phyloP scores from a whole-genome alignment of 2,113 vertebrate genomes.

The Festucalex cinctus region DNA sequence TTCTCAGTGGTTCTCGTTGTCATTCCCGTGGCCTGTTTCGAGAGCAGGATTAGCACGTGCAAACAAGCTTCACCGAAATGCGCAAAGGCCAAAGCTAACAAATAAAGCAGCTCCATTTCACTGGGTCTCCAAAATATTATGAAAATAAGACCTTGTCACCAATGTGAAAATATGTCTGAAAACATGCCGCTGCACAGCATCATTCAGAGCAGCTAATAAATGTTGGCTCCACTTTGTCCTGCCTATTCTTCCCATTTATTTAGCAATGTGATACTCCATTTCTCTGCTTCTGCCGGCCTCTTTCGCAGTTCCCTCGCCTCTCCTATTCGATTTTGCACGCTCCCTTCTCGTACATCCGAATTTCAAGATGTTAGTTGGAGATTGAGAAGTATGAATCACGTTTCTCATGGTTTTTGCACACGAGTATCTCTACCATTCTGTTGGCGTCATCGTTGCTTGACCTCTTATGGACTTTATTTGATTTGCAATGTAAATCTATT shows the following conservation, averaged over 20 bases:
- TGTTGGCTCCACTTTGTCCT: constrained; percentile 46
- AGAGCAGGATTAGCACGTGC: constrained; percentile 50
- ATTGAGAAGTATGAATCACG: constrained; percentile 44
- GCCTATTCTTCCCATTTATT: constrained; percentile 58
- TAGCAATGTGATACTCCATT: constrained; percentile 62
- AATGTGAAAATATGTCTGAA: constrained; percentile 46
- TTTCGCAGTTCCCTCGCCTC: constrained; percentile 28
- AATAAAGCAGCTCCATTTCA: constrained; percentile 42
- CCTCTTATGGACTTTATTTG: constrained; percentile 40
- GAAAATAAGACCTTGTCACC: constrained; percentile 54
- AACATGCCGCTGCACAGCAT: constrained; percentile 58
- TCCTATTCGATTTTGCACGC: constrained; percentile 36
- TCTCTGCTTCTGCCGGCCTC: constrained; percentile 42
- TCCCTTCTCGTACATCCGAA: constrained; percentile 34
- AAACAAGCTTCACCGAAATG: constrained; percentile 54
- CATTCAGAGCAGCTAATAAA: constrained; percentile 56
- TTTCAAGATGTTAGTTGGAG: constrained; percentile 46
- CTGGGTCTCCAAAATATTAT: constrained; percentile 48
- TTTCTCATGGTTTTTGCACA: constrained; percentile 47
- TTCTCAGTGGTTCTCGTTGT: constrained; percentile 36
- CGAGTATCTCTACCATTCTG: constrained; percentile 1
- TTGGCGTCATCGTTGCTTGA: constrained; percentile 30
- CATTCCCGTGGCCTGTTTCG: constrained; percentile 46
- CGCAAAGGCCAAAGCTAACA: constrained; percentile 55
- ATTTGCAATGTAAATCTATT: constrained; percentile 58